Evolutionary conservation across 30 jellyfish, hydroid and myxozoan species (phyloP).

Genomic region (Mastigias papua): DNA sequence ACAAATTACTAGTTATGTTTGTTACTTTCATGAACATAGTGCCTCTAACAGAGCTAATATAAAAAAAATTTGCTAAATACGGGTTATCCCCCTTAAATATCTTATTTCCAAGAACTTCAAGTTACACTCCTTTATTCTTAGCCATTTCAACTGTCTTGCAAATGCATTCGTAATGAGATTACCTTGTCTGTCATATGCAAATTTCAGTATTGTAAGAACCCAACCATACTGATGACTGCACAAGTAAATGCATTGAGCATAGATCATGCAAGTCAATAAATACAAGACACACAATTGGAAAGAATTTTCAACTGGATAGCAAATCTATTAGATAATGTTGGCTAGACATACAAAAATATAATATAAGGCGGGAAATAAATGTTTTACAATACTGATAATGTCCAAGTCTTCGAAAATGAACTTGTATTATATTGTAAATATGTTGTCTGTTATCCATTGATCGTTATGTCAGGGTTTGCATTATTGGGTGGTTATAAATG

Average conservation of each 20-base stretch:
- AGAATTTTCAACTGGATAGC: conserved; percentile 11
- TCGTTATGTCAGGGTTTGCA: no score
- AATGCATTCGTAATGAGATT: background rate
- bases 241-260: background rate
- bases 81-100: background rate
- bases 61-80: background rate
- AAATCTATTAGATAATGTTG: conserved; percentile 10
- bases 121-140: no score
- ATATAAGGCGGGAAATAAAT: no score
- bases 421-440: no score
- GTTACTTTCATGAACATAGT: background rate
- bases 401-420: no score
- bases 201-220: conserved; percentile 5
- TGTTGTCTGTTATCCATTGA: no score
- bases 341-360: conserved; percentile 33
- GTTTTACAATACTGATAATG: no score
- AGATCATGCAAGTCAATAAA: conserved; percentile 21
- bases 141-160: background rate
- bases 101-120: background rate
- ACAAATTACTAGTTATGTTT: no score
- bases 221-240: conserved; percentile 8
- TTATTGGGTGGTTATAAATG: no score
- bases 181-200: conserved; percentile 27
- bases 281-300: background rate
- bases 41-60: background rate